Conservation (phyloP, 2,888 invertebrate species). For the Orthosia gothica region DNA sequence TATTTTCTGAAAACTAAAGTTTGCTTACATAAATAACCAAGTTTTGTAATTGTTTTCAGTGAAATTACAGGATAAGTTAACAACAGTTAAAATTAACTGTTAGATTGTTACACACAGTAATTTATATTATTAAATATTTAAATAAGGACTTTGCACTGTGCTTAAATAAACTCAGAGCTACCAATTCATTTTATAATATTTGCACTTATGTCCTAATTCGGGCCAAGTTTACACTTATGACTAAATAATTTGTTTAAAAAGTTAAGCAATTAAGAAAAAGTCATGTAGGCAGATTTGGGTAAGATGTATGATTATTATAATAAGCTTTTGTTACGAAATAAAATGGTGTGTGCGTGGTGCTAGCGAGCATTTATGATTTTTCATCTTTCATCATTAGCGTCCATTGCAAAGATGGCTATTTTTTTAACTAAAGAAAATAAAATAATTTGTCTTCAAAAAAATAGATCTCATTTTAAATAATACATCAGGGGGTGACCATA, state of each 20-base stretch:
- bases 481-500: too few species aligned
- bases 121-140: slow-evolving; percentile 3
- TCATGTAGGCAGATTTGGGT: slow-evolving; percentile 16
- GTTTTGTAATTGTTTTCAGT: too few species aligned
- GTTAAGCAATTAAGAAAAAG: slow-evolving; percentile 50
- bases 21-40: too few species aligned
- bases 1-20: too few species aligned
- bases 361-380: neutral
- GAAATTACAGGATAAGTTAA: too few species aligned
- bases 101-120: neutral
- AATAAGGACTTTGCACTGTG: slow-evolving; percentile 1
- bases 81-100: neutral
- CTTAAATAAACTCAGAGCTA: slow-evolving; percentile 16
- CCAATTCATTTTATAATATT: slow-evolving; percentile 29
- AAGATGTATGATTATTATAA: slow-evolving; percentile 21
- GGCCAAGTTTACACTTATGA: slow-evolving; percentile 49
- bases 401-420: neutral
- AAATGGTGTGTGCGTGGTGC: neutral
- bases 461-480: too few species aligned
- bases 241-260: slow-evolving; percentile 49
- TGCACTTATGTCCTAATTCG: slow-evolving; percentile 32
- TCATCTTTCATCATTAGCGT: neutral
- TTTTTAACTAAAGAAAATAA: too few species aligned
- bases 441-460: too few species aligned
- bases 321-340: slow-evolving; percentile 24